Percentiles rank a stretch among this genome's conserved stretches.
phyloP scores from a whole-genome alignment of 2,888 invertebrate genomes.

The Phrixothrix hirtus region DNA sequence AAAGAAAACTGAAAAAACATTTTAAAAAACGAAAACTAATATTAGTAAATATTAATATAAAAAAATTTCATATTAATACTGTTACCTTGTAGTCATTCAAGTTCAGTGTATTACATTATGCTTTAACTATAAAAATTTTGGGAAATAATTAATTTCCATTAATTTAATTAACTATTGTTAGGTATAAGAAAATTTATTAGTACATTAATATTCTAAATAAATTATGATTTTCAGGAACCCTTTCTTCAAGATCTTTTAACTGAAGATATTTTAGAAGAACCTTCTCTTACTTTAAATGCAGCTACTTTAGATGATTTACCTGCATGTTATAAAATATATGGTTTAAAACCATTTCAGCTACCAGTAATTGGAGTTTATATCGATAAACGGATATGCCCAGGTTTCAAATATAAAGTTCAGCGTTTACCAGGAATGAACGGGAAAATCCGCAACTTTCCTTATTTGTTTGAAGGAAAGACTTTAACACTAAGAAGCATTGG shows the following conservation, averaged over 20 bases:
- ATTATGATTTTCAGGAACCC: slow-evolving; percentile 1
- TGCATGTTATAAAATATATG: slow-evolving; percentile 65
- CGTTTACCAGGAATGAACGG: slow-evolving; percentile 61
- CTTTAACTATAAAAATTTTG: too few species aligned
- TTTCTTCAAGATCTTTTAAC: slow-evolving; percentile 5
- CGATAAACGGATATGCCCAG: slow-evolving; percentile 71
- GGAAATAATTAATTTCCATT: too few species aligned
- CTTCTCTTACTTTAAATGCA: slow-evolving; percentile 58
- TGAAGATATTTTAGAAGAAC: slow-evolving; percentile 1
- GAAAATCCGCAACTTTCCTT: slow-evolving; percentile 38
- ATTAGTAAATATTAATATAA: too few species aligned
- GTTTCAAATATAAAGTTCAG: slow-evolving; percentile 74
- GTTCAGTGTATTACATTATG: too few species aligned
- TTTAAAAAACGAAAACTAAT: too few species aligned
- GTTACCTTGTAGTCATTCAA: too few species aligned
- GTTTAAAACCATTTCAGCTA: slow-evolving; percentile 65
- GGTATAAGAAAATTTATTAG: too few species aligned
- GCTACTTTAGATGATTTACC: slow-evolving; percentile 67
- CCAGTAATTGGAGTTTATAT: slow-evolving; percentile 74
- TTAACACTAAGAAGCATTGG: slow-evolving; percentile 70
- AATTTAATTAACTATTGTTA: too few species aligned
- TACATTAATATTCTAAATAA: too few species aligned
- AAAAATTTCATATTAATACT: too few species aligned
- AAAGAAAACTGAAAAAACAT: too few species aligned
- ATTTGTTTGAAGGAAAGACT: slow-evolving; percentile 69